Evolutionary conservation across 2,888 invertebrate species (phyloP), one percentile per base, ranked within the genome.

Genomic region (Shargacucullia verbasci): DNA sequence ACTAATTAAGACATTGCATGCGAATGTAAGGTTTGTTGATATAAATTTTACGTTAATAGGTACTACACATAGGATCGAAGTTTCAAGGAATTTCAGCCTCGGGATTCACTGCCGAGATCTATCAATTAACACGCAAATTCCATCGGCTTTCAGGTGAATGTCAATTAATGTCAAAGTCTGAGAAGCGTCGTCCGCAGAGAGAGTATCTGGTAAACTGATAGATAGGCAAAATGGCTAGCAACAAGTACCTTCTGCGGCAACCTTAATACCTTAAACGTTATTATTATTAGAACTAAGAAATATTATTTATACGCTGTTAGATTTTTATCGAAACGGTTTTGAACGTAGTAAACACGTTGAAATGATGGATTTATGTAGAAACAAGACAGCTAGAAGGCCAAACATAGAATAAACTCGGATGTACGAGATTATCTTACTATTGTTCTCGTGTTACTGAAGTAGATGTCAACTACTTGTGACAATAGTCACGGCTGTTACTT

Each of bases 111-210:
- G 83, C 84, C 84, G 82, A 86, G 85, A 89, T 89, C 85, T 88
- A 89, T 91, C 87, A 91, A 89, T 90, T 91, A 90, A 83, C 84
- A 84, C 82, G 78, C 81, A 80, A 87, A 89, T 86, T 87, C 85
- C 80, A 86, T 88, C 82, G 84, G 83, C 82, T 86, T 89, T 87
- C 85, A 88, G 86, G 83, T 88, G 82, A 87, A 87, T 83, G 87
- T 87, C 90, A 89, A 91, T 91, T 89, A 89, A 86, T 84, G 81
- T 87, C 85, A 81, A 79, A 82, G 78, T 74, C 73, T 80, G 76
- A 78, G 79, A 73, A 83, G 81, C 78, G 72, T 78, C 70, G 80
- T 70, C 76, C 75, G 65, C 69, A 62, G 73, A 76, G 65, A 79
- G 74, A 64, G 70, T 70, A 64, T 41, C 68, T 73, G 73, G 67